Base-by-base conservation (phyloP, 2,888 invertebrate species). In the Venusia cambrica region DNA sequence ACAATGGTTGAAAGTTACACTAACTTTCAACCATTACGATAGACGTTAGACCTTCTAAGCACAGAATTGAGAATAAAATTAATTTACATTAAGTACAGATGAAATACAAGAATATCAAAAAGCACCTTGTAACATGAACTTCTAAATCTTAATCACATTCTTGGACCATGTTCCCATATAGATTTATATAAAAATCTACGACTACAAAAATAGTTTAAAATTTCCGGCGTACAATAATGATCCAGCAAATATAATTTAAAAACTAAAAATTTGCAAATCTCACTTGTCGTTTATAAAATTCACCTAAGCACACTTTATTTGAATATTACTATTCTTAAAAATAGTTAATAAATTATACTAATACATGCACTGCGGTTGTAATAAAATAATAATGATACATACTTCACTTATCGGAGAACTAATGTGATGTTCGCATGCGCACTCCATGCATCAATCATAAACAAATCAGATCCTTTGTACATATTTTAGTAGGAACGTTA, bases 301-400 rank as follows among this genome's bases (percentile, higher is more conserved):
- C n/a, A n/a, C n/a, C n/a, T n/a, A n/a, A 51, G 54, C 17, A 37
- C 48, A 49, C 52, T 24, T 53, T 55, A 37, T n/a, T n/a, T n/a
- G n/a, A n/a, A n/a, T n/a, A n/a, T n/a, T n/a, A 57, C 61, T 69
- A 67, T 60, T 58, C 70, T 72, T 69, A 73, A 55, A 65, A 52
- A 62, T 55, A 67, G 43, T 41, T 49, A 44, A 48, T 43, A 45
- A n/a, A 45, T 43, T 45, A 59, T 57, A 54, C 54, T 63, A 66
- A 61, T 60, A 62, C 56, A 52, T 46, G 50, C 43, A 50, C 28
- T 48, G 42, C 52, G 45, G 52, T 46, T 34, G 28, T 34, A 12
- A 28, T 19, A 21, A 44, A 42, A 45, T 45, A 43, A 49, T 40
- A 48, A 46, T 39, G 44, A 40, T 49, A 39, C 17, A 38, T 31